These are phyloP conservation scores for Diogma glabrata DNA, from an alignment of 2,888 invertebrate species.

Conservation along the genomic window DNA sequence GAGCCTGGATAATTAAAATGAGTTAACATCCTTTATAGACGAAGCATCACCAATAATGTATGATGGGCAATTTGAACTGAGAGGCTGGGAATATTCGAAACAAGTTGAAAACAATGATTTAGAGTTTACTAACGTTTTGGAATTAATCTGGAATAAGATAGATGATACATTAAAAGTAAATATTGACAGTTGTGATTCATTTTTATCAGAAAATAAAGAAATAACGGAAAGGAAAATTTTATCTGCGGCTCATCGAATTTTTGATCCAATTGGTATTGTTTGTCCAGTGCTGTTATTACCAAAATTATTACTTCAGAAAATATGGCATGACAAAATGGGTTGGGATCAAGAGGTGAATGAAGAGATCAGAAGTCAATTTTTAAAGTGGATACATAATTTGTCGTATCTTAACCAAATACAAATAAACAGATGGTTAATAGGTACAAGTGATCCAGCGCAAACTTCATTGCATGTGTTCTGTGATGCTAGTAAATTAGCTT, in stretches of 20 bases:
- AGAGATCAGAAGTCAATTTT: background rate
- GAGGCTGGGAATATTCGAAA: background rate
- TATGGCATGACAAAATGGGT: background rate
- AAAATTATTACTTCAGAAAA: background rate
- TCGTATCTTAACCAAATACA: background rate
- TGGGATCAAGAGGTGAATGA: conserved; percentile 2
- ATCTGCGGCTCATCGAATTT: background rate
- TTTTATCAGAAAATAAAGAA: background rate
- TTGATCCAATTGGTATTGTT: background rate
- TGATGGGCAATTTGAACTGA: background rate
- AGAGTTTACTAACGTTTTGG: background rate
- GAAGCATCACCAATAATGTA: too few species aligned
- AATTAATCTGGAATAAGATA: background rate
- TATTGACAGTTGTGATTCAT: background rate
- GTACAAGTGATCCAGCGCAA: background rate
- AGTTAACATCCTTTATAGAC: too few species aligned
- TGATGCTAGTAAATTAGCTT: conserved; percentile 9
- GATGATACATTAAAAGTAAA: background rate
- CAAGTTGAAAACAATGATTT: background rate
- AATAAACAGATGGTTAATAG: background rate
- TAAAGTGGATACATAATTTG: background rate
- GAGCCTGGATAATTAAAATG: background rate
- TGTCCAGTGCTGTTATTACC: background rate
- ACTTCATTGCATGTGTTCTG: conserved; percentile 1
- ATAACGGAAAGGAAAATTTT: background rate